phyloP scores from a whole-genome alignment of 2,888 invertebrate genomes.

The Sthenelais limicola region DNA sequence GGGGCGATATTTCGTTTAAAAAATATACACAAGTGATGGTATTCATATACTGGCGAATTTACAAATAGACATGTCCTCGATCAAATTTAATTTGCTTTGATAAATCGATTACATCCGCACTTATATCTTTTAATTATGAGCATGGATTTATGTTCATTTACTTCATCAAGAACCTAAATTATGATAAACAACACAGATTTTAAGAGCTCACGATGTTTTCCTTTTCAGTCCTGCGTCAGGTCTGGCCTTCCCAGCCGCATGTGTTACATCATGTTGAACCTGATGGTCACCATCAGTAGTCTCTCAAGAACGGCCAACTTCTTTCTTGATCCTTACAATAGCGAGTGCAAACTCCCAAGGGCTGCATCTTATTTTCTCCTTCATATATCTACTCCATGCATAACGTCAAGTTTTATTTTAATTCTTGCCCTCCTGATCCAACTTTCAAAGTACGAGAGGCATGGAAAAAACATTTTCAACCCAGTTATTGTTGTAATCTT shows the following conservation, averaged over 20 bases:
- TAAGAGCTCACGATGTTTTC: neutral
- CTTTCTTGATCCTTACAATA: constrained; percentile 25
- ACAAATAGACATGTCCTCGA: too few relatives aligned
- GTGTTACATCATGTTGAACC: constrained; percentile 6
- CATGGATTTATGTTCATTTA: too few relatives aligned
- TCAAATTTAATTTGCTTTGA: too few relatives aligned
- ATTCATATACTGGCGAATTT: too few relatives aligned
- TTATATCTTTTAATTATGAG: too few relatives aligned
- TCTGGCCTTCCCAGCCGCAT: neutral
- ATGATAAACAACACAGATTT: too few relatives aligned
- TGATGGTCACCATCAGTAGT: neutral
- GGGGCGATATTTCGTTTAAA: too few relatives aligned
- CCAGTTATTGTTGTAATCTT: neutral
- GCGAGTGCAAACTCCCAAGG: neutral
- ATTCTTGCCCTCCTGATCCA: neutral
- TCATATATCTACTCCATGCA: constrained; percentile 1
- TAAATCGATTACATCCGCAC: too few relatives aligned
- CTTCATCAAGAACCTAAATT: too few relatives aligned
- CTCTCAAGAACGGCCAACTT: neutral
- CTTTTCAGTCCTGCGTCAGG: neutral
- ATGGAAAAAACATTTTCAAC: neutral
- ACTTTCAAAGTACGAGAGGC: neutral
- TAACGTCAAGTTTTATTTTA: neutral
- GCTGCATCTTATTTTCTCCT: constrained; percentile 5
- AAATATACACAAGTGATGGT: too few relatives aligned